These are phyloP conservation scores for Euplagia quadripunctaria DNA, from an alignment of 2,888 invertebrate genomes.

Conservation along the genomic window DNA sequence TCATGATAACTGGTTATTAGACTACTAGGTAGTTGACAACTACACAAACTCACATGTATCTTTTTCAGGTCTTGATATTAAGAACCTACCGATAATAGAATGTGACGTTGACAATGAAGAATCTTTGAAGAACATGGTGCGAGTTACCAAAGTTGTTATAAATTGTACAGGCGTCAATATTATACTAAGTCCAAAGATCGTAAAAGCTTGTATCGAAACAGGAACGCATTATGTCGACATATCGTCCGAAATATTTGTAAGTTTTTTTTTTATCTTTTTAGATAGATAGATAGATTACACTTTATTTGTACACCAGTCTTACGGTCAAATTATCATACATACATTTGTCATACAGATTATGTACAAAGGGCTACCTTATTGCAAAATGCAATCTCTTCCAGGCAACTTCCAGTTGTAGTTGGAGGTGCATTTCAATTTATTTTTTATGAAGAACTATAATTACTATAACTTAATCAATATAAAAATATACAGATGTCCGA, in stretches of 20 bases:
- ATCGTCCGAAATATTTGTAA: constrained; percentile 71
- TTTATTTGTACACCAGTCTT: too few species aligned
- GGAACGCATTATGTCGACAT: constrained; percentile 72
- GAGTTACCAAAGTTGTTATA: constrained; percentile 59
- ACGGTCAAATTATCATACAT: too few species aligned
- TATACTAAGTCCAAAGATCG: constrained; percentile 60
- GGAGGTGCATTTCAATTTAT: too few species aligned
- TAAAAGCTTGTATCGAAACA: constrained; percentile 64
- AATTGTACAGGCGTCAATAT: constrained; percentile 71
- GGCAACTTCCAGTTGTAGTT: too few species aligned
- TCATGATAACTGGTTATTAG: too few species aligned
- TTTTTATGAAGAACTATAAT: too few species aligned
- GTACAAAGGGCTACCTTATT: too few species aligned
- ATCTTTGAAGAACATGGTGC: constrained; percentile 49
- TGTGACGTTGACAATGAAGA: constrained; percentile 59
- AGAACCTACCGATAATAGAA: constrained; percentile 53
- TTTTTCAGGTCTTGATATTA: constrained; percentile 53
- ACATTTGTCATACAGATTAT: too few species aligned
- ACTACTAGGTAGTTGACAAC: not conserved
- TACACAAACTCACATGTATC: not conserved
- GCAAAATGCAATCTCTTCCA: too few species aligned
- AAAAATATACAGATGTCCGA: too few species aligned
- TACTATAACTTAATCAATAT: too few species aligned
- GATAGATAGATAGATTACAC: too few species aligned
- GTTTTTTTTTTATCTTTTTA: constrained; percentile 27